phyloP scores from a whole-genome alignment of 2,888 invertebrate genomes.

The Bembecia ichneumoniformis region DNA sequence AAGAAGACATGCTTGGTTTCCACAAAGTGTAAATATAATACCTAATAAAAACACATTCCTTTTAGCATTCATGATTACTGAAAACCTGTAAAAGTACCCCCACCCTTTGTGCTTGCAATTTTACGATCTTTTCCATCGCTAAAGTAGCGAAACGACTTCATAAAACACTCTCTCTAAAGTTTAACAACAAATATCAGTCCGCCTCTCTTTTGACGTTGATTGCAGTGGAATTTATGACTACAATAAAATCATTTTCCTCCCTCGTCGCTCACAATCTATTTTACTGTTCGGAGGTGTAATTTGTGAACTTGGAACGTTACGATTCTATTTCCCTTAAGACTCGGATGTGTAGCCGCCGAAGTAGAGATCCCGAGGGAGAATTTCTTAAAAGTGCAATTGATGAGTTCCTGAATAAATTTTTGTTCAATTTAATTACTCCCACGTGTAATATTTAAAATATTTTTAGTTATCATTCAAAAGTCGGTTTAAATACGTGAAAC shows the following conservation, averaged over 20 bases:
- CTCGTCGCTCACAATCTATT: slow-evolving; percentile 2
- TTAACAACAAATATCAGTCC: slow-evolving; percentile 1
- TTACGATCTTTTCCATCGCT: slow-evolving; percentile 14
- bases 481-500: no score
- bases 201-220: slow-evolving; percentile 4
- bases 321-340: background rate
- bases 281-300: slow-evolving; percentile 1
- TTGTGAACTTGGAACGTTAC: slow-evolving; percentile 1
- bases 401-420: no score
- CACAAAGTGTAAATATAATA: background rate
- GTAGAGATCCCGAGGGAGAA: background rate
- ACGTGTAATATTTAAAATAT: no score
- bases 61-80: background rate
- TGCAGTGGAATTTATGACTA: slow-evolving; percentile 5
- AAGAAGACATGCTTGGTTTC: no score
- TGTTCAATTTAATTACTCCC: no score
- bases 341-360: background rate
- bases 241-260: slow-evolving; percentile 6
- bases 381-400: no score
- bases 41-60: background rate
- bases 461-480: no score
- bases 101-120: slow-evolving; percentile 21
- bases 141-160: slow-evolving; percentile 14
- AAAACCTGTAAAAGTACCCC: slow-evolving; percentile 9
- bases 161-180: slow-evolving; percentile 9